These are phyloP conservation scores for Aptenodytes patagonicus DNA, from an alignment of 2,113 vertebrate genomes.

Conservation along the genomic window DNA sequence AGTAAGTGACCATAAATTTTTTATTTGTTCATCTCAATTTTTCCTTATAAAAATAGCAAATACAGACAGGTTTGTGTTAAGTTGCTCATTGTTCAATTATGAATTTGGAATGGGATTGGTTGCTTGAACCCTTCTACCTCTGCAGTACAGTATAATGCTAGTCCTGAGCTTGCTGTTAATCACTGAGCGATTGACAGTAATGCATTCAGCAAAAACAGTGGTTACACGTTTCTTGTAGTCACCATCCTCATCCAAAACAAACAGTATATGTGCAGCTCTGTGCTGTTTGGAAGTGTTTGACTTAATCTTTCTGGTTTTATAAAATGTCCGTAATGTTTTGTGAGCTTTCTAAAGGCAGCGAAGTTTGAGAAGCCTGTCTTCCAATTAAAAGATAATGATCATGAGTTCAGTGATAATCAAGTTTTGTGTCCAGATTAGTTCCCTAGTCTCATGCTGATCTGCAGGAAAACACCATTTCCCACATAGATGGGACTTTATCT, in stretches of 20 bases:
- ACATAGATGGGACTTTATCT: not conserved
- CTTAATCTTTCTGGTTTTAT: not conserved
- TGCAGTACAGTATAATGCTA: not conserved
- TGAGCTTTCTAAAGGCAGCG: not conserved
- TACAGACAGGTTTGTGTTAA: not conserved
- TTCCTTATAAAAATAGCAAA: not conserved
- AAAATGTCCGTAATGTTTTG: not conserved
- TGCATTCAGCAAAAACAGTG: not conserved
- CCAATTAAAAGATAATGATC: not conserved
- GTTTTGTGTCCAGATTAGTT: not conserved
- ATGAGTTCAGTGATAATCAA: not conserved
- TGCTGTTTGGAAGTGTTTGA: not conserved
- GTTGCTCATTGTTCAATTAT: not conserved
- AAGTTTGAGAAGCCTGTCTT: not conserved
- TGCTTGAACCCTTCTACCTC: not conserved
- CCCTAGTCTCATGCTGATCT: not conserved
- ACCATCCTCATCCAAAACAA: not conserved
- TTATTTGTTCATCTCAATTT: not conserved
- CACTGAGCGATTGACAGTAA: not conserved
- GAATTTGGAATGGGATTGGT: not conserved
- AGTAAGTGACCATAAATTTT: not conserved
- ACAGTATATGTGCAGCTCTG: not conserved
- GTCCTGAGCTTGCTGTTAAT: not conserved
- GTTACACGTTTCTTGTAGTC: not conserved
- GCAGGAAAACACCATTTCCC: not conserved